Percentiles rank a stretch among this genome's conserved stretches.
Evolutionary conservation across 2,113 vertebrate species (phyloP).

Genomic region (Mastomys natalensis): DNA sequence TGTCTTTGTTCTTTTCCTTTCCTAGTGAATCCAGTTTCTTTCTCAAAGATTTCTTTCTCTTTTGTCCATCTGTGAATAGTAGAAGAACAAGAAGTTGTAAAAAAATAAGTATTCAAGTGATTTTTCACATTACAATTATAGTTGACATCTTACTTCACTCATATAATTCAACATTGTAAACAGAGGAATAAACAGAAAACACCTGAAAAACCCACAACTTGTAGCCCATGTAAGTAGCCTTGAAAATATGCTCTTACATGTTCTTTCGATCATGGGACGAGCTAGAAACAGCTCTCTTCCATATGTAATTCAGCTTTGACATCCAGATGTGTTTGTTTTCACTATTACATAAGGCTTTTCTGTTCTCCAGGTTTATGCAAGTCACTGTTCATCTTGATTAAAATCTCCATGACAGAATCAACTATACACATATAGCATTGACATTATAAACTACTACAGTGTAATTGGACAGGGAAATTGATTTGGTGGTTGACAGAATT

Average conservation of each 20-base stretch:
- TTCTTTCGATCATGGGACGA: conserved; percentile 38
- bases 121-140: conserved; percentile 15
- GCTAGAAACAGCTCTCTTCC: conserved; percentile 21
- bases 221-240: neutral
- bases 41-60: conserved; percentile 96
- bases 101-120: conserved; percentile 9
- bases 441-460: neutral
- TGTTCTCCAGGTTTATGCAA: conserved; percentile 2
- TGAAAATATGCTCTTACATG: neutral
- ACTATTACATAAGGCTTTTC: conserved; percentile 18
- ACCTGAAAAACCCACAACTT: neutral
- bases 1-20: conserved; percentile 98
- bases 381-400: conserved; percentile 25
- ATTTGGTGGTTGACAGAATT: neutral
- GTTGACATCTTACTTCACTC: conserved; percentile 23
- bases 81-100: conserved; percentile 61
- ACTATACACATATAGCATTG: neutral
- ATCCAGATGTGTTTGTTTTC: conserved; percentile 32
- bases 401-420: conserved; percentile 22
- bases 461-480: conserved; percentile 37
- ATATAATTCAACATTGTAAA: conserved; percentile 41
- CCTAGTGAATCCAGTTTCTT: conserved; percentile 98
- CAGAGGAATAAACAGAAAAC: neutral
- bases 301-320: conserved; percentile 36
- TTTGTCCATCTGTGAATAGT: conserved; percentile 93